Base-by-base conservation (phyloP, 1,140 invertebrate genomes). In the Camponotus pennsylvanicus region DNA sequence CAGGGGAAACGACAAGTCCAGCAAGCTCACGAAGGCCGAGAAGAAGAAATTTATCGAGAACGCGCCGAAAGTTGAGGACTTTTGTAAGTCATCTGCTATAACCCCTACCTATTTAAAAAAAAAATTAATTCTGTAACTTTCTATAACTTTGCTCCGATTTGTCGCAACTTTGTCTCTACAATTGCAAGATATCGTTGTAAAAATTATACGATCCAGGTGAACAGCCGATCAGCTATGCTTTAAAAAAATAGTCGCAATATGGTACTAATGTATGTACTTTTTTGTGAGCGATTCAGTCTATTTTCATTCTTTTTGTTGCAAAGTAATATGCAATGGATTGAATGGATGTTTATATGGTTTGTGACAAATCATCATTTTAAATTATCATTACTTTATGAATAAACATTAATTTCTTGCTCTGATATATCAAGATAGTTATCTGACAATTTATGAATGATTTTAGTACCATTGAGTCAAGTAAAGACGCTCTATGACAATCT, bases 61-160 rank as follows among this genome's bases (percentile, higher is more conserved):
- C 91, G 93, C 94, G 18, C 96, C 96, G 3, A 97, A 96, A 95
- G 94, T 97, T 70, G 96, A 97, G 88, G 97, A 97, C 90, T 95
- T 97, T 88, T 92, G 97, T 97, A 7, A 83, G 79, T 75, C 34
- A 27, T 9, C 37, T 11, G 15, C 42, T 27, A 52, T 79, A 95
- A 96, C 96, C 93, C 18, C 40, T 34, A 9, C 8, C n/a, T 27
- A 0, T 15, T 27, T 61, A 11, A 5, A 18, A 42, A 27, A 27
- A 27, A 27, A 11, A 0, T 9, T 18, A 0, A 3, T 37, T 7
- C 69, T 59, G 83, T 52, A 32, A 64, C 52, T 64, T 76, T 18
- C 13, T 21, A 59, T 40, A 88, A 64, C 66, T 73, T 86, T 59
- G 21, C 13, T 64, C 21, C 49, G 7, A n/a, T 70, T 80, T n/a